These are phyloP conservation scores for Macrobrachium rosenbergii DNA, from an alignment of 1,140 invertebrate species.

Conservation along the genomic window DNA sequence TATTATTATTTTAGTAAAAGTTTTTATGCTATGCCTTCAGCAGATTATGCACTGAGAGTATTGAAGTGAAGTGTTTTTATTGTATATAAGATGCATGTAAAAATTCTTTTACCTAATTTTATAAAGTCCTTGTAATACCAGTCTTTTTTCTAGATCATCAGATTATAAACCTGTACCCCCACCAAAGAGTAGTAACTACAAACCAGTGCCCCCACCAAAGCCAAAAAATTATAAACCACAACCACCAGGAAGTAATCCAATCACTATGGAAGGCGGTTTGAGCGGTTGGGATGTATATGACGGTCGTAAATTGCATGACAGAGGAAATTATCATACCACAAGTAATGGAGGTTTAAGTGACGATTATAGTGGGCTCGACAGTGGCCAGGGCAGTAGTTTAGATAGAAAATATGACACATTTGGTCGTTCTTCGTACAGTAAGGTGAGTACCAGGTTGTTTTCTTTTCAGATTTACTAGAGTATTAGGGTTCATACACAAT, in stretches of 20 bases:
- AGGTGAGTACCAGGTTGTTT: conserved; percentile 33
- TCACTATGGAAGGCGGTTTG: conserved; percentile 44
- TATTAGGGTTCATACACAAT: too few relatives aligned
- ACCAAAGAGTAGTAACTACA: conserved; percentile 77
- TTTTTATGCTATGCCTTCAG: too few relatives aligned
- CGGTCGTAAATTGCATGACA: conserved; percentile 53
- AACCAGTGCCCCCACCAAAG: conserved; percentile 91
- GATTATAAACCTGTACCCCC: conserved; percentile 71
- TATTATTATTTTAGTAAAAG: too few relatives aligned
- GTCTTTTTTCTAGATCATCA: conserved; percentile 28
- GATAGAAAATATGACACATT: conserved; percentile 70
- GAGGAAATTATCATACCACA: conserved; percentile 66
- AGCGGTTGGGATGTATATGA: conserved; percentile 53
- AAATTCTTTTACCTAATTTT: too few relatives aligned
- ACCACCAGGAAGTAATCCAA: conserved; percentile 39
- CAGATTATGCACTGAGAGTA: too few relatives aligned
- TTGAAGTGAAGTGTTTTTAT: too few relatives aligned
- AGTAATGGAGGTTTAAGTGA: conserved; percentile 66
- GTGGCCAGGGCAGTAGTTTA: conserved; percentile 72
- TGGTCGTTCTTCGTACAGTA: conserved; percentile 60
- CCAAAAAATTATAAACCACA: conserved; percentile 82
- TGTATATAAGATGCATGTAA: too few relatives aligned
- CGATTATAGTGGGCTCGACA: conserved; percentile 70
- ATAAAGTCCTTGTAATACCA: neutral
- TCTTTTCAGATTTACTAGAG: neutral